Evolutionary conservation across 2,888 invertebrate species (phyloP), one percentile per base, ranked within the genome.

Genomic region (Ophion obscuratus): DNA sequence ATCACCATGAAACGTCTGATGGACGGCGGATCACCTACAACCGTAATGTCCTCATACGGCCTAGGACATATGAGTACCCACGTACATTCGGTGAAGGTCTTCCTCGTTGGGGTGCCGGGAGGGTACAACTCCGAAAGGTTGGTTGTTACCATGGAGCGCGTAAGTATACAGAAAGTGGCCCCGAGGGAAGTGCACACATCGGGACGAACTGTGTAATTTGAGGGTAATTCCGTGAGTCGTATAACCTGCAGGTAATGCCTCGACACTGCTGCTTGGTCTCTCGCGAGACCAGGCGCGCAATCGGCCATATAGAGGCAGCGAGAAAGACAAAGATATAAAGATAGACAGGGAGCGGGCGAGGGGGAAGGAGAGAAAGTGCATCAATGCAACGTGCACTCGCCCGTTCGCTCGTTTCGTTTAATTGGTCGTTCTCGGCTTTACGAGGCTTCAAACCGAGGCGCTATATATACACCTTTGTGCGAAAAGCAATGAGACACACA

Each of bases 401-500:
- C 66, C 75, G 81, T 83, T 67, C 88, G 91, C 90, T 91, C 92
- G 92, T 92, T 91, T 90, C 91, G 89, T 92, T 92, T 92, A 92
- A 92, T 92, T 92, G 92, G 92, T 92, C 93, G 92, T 92, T 92
- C 89, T 90, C 88, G 88, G 90, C 89, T 92, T 92, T 92, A 92
- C 92, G 92, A 92, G 92, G 89, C 89, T 90, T 91, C 91, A 90
- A 85, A 90, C 88, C 89, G 90, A 90, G 91, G 89, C 79, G 83
- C 83, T 79, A 85, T 83, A 85, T 83, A 61, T 74, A 75, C 84
- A 68, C 61, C 68, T 68, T 81, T 73, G 36, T 71, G 66, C 81
- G 47, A 31, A 76, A 74, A 66, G 31, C 74, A 62, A 81, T 66
- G 67, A 74, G 53, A 70, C 68, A 68, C 53, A 62, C 53, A 71